Percentiles rank a stretch among this genome's conserved stretches.
Evolutionary conservation across 2,113 vertebrate genomes (phyloP).

Genomic region (Lonchura striata): DNA sequence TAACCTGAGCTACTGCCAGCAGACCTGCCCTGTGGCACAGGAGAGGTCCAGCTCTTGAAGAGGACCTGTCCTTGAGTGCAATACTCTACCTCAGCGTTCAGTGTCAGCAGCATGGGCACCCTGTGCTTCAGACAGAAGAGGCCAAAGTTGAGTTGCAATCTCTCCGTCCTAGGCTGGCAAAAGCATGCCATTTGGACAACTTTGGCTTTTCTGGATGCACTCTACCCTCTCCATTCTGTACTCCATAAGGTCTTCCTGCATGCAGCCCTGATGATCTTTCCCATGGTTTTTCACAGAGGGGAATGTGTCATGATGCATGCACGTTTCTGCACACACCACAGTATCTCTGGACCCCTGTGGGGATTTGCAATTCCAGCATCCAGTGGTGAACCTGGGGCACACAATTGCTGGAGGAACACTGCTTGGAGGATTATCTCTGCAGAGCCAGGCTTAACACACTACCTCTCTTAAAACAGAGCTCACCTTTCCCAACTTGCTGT

Average conservation of each 20-base stretch:
- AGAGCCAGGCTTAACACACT: not conserved
- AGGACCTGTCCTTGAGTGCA: not conserved
- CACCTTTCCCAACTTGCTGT: not conserved
- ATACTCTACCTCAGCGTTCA: fast-evolving
- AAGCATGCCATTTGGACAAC: not conserved
- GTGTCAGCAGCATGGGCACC: fast-evolving
- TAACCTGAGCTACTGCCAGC: not conserved
- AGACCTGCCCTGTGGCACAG: not conserved
- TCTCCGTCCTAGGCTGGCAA: not conserved
- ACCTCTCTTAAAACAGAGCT: slow-evolving; percentile 3
- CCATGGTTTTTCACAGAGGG: not conserved
- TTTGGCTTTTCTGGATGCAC: not conserved
- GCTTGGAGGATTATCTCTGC: not conserved
- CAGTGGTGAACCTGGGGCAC: not conserved
- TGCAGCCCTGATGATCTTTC: not conserved
- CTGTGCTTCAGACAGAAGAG: not conserved
- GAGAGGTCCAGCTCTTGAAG: not conserved
- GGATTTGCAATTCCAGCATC: not conserved
- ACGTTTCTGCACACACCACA: fast-evolving
- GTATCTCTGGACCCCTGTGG: not conserved
- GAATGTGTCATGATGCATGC: fast-evolving
- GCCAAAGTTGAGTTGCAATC: not conserved
- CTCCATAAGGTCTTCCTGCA: not conserved
- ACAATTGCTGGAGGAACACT: not conserved
- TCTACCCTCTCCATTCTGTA: not conserved